Evolutionary conservation across 2,797 vertebrate species (phyloP).

Genomic region (Poeciliopsis infans): DNA sequence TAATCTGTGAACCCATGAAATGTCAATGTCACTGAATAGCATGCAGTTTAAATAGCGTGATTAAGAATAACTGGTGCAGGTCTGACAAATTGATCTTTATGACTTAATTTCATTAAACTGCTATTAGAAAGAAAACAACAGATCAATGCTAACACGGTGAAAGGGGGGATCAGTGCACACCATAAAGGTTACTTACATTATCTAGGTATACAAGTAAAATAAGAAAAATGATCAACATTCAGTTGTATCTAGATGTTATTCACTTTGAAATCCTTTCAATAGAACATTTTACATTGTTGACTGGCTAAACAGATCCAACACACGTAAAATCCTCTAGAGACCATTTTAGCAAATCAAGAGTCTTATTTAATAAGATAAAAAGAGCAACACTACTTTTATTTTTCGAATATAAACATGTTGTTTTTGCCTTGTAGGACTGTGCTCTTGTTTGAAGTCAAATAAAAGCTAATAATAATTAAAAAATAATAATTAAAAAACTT

Average conservation of each 20-base stretch:
- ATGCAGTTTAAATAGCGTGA: constrained; percentile 48
- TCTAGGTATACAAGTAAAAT: neutral
- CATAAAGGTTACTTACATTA: constrained; percentile 4
- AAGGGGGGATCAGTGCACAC: constrained; percentile 9
- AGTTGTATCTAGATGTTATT: constrained; percentile 3
- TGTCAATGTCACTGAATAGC: constrained; percentile 71
- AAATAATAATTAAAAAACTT: constrained; percentile 53
- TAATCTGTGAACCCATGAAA: constrained; percentile 77
- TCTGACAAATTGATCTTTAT: constrained; percentile 48
- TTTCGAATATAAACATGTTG: constrained; percentile 25
- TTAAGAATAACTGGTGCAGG: constrained; percentile 41
- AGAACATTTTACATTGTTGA: constrained; percentile 11
- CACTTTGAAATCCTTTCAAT: constrained; percentile 4
- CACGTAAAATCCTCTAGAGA: constrained; percentile 18
- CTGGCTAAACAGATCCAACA: constrained; percentile 22
- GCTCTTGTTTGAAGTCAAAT: constrained; percentile 43
- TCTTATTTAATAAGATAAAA: constrained; percentile 9
- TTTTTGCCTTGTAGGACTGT: constrained; percentile 31
- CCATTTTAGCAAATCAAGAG: constrained; percentile 19
- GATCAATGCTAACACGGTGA: constrained; percentile 22
- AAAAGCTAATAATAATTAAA: constrained; percentile 59
- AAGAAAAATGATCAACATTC: neutral
- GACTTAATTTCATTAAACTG: constrained; percentile 39
- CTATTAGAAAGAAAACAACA: constrained; percentile 27
- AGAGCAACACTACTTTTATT: neutral